Base-by-base conservation (phyloP, 2,888 invertebrate genomes). In the Syrista parreyssii region DNA sequence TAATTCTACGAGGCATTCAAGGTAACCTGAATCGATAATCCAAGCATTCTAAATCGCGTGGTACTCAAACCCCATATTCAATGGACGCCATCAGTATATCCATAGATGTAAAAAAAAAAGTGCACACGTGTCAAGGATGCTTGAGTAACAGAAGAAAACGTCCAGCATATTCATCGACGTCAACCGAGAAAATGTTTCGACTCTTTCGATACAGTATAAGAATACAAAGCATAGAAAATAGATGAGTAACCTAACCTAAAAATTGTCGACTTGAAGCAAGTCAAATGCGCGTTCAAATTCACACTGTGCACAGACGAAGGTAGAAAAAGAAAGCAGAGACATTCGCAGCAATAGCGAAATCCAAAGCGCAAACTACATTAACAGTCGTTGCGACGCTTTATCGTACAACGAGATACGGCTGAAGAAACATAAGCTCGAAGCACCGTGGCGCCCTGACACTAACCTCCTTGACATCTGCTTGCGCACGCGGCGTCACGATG, bases 391-490 rank as follows among this genome's bases (percentile, higher is more conserved):
- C 55, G 55, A 55, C 55, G 55, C 6, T 55, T 55, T 55, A 55
- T 55, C 55, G 55, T 55, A 55, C 55, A 55, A 23, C 55, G 23
- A 55, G 72, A 72, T 72, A 40, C 69, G 71, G 40, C 69, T 32
- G 71, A 40, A 35, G 76, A 69, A 40, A 68, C 34, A 68, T 68
- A 32, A 33, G 31, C 68, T n/a, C 55, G 73, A 75, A 75, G 33
- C 74, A 68, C 71, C 71, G 71, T 79, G 77, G 74, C 73, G 74
- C 75, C 76, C 74, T 76, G 80, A 82, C 79, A 82, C 80, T 87
- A 86, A 89, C 86, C 88, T 88, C 82, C 82, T 84, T 88, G 88
- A 88, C 88, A 86, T 86, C 85, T 85, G 83, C 79, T 86, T 85
- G 86, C 86, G 84, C 80, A 84, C 79, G 81, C 81, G 80, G 80